Evolutionary conservation across 2,113 vertebrate genomes (phyloP), one percentile per base, ranked within the genome.

Genomic region (Corynorhinus townsendii): DNA sequence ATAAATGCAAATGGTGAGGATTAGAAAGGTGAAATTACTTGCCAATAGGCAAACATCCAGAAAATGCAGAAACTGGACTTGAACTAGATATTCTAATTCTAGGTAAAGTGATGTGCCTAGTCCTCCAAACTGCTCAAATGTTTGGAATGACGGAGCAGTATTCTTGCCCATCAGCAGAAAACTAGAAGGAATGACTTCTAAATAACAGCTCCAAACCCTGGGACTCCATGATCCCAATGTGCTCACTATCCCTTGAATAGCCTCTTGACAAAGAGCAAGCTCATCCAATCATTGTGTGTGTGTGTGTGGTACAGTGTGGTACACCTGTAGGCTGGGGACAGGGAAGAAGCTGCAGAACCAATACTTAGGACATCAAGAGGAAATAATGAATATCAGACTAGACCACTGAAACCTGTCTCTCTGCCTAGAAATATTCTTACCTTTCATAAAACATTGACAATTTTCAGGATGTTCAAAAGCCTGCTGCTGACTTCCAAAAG

Each of bases 361-460:
- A 87, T 54, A 91, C 30, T 91, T 76, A 93, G 69, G 73, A 86
- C 49, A 79, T 75, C 26, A 80, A 86, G 26, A 91, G 80, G 88
- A 95, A 91, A 88, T 54, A 88, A 90, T 91, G 59, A 84, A 56
- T 66, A 94, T 90, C 77, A 82, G 66, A 94, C 33, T 79, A 93
- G 3, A 92, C 35, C 85, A 93, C 56, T 43, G 45, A 93, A 96
- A 89, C 28, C 33, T 97, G 90, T 86, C 94, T 97, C 85, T 96
- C 96, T 97, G 89, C 90, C 95, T 90, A 96, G 97, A 97, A 97
- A 96, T 92, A 97, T 90, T 98, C 96, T 96, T 96, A 96, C 93
- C 96, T 98, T 97, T 62, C 95, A 98, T 97, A 98, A 98, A 98
- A 98, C 95, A 97, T 1, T 97, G 97, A 97, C 97, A 98, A 98